Evolutionary conservation across 2,113 vertebrate genomes (phyloP).

Genomic region (Gobio gobio): DNA sequence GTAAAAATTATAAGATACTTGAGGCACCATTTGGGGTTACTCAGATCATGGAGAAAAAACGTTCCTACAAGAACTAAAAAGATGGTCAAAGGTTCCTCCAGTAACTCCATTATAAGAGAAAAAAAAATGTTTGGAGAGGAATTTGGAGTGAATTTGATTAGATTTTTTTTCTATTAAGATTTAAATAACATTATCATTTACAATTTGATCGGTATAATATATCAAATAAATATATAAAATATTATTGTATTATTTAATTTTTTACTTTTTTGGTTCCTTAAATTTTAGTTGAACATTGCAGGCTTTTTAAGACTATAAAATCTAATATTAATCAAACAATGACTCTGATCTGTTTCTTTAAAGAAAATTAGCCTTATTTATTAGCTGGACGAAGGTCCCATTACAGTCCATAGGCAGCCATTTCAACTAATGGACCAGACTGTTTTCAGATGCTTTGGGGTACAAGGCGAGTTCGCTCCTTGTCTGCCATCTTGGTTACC

Average conservation of each 20-base stretch:
- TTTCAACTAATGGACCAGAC: conserved; percentile 1
- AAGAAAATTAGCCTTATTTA: conserved; percentile 20
- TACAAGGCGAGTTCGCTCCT: not conserved
- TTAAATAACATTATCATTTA: too few relatives aligned
- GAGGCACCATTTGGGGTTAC: too few relatives aligned
- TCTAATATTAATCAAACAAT: not conserved
- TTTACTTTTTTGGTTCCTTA: not conserved
- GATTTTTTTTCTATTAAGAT: not conserved
- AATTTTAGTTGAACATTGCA: not conserved
- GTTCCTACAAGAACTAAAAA: not conserved
- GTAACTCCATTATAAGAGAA: not conserved
- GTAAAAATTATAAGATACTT: not conserved
- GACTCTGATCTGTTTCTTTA: not conserved
- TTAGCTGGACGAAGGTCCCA: not conserved
- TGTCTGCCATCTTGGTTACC: not conserved
- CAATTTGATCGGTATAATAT: too few relatives aligned
- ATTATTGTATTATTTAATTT: too few relatives aligned
- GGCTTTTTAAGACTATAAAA: not conserved
- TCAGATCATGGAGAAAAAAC: not conserved
- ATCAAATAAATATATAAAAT: too few relatives aligned
- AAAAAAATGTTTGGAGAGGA: not conserved
- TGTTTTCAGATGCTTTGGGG: not conserved
- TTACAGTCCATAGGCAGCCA: not conserved
- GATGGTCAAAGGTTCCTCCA: not conserved
- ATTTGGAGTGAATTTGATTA: too few relatives aligned